These are phyloP conservation scores for Pandemis heparana DNA, from an alignment of 2,888 invertebrate species.

Conservation along the genomic window DNA sequence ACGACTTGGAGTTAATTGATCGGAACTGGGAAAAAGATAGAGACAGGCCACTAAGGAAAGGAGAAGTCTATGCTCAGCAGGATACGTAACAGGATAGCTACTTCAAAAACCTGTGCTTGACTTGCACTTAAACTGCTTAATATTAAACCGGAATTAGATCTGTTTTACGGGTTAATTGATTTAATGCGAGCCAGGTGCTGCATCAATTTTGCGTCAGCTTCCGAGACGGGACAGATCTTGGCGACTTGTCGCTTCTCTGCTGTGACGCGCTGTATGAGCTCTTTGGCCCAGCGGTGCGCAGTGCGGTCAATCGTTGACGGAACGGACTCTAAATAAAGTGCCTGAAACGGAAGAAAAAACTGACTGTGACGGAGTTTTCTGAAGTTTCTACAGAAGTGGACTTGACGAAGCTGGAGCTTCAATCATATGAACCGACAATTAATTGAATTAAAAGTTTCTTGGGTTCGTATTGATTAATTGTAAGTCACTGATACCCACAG, in stretches of 20 bases:
- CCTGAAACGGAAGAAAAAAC: constrained; percentile 63
- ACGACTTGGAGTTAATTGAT: too few relatives aligned
- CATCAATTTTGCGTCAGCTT: background rate
- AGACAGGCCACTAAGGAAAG: too few relatives aligned
- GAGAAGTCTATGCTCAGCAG: too few relatives aligned
- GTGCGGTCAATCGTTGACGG: constrained; percentile 93
- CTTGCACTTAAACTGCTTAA: background rate
- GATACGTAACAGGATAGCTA: too few relatives aligned
- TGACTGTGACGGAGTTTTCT: background rate
- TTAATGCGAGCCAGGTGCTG: background rate
- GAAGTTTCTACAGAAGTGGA: too few relatives aligned
- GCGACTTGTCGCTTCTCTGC: constrained; percentile 57
- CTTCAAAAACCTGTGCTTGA: background rate
- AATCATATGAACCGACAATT: too few relatives aligned
- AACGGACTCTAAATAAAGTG: constrained; percentile 92
- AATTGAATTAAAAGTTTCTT: too few relatives aligned
- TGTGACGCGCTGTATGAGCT: constrained; percentile 85
- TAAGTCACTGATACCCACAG: too few relatives aligned
- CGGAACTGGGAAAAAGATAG: too few relatives aligned
- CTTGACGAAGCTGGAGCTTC: too few relatives aligned
- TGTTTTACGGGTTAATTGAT: background rate
- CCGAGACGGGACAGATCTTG: constrained; percentile 56
- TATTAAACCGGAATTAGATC: background rate
- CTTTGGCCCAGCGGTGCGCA: constrained; percentile 90
- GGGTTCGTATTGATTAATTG: too few relatives aligned